Percentiles rank a stretch among this genome's conserved stretches.
Conservation (phyloP, 2,113 vertebrate genomes). For the Zapornia atra region DNA sequence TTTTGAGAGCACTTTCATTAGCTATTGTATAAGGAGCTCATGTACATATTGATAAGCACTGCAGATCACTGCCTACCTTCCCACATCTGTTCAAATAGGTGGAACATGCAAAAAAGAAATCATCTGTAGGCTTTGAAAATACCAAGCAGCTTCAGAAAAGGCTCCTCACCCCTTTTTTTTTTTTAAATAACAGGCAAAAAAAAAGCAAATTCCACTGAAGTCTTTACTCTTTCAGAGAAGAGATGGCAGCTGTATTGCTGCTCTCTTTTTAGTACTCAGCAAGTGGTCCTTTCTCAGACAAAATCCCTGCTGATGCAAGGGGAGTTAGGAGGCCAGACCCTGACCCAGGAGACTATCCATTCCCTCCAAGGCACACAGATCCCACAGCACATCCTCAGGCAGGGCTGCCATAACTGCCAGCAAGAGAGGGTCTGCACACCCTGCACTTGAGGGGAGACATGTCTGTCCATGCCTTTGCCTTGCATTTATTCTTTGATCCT, state of each 20-base stretch:
- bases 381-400: background rate
- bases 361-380: rapidly evolving
- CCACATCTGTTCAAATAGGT: constrained; percentile 16
- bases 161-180: background rate
- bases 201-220: background rate
- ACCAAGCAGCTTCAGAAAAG: background rate
- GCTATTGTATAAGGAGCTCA: background rate
- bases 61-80: background rate
- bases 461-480: background rate
- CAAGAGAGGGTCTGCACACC: background rate
- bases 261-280: background rate
- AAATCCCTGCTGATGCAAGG: background rate
- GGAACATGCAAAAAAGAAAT: background rate
- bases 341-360: background rate
- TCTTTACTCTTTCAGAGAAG: background rate
- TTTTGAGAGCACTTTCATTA: background rate
- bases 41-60: background rate
- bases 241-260: background rate
- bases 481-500: background rate
- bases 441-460: background rate
- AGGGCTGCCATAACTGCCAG: background rate
- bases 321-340: background rate
- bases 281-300: background rate
- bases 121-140: background rate
- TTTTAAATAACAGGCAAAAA: background rate